These are phyloP conservation scores for Miichthys miiuy DNA, from an alignment of 2,797 vertebrate species.

Conservation along the genomic window DNA sequence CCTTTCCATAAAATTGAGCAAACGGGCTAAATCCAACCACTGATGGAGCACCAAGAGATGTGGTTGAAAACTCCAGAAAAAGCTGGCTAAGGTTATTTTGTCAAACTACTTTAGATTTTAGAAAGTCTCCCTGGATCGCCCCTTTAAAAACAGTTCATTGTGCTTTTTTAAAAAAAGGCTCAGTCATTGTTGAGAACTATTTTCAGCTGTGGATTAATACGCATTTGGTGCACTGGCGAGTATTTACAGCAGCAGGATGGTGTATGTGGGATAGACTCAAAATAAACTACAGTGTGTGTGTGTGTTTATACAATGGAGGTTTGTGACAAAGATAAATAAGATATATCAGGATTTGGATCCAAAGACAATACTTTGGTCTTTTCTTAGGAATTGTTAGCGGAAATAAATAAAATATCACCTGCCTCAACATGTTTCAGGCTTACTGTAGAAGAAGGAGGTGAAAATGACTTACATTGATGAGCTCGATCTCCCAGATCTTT, in stretches of 20 bases:
- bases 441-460: not conserved
- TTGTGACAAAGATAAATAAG: too few relatives aligned
- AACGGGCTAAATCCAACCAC: not conserved
- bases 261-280: constrained; percentile 9
- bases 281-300: too few relatives aligned
- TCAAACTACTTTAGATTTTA: not conserved
- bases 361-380: not conserved
- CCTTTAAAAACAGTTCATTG: not conserved
- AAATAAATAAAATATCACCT: not conserved
- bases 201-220: constrained; percentile 22
- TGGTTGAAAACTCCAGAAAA: not conserved
- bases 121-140: too few relatives aligned
- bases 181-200: not conserved
- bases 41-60: not conserved
- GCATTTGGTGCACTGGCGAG: not conserved
- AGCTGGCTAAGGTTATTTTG: not conserved
- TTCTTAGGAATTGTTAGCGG: not conserved
- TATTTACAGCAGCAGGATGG: constrained; percentile 15
- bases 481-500: constrained; percentile 99
- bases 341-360: not conserved
- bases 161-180: not conserved
- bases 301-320: not conserved
- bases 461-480: constrained; percentile 94
- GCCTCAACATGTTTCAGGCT: not conserved
- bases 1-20: not conserved